Evolutionary conservation across 2,888 invertebrate species (phyloP).

Genomic region (Sipha maydis): DNA sequence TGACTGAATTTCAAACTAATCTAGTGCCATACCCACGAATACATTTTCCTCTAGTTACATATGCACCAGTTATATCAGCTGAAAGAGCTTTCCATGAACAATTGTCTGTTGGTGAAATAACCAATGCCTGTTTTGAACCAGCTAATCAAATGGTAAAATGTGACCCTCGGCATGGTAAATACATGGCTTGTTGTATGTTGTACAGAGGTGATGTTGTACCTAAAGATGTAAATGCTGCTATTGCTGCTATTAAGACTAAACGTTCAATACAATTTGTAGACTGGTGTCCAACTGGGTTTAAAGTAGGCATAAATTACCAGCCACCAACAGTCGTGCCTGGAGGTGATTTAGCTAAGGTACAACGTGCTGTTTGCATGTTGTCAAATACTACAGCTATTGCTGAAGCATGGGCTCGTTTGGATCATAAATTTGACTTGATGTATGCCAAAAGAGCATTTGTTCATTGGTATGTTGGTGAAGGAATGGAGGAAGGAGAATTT

Average conservation of each 20-base stretch:
- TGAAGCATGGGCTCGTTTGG: slow-evolving; percentile 95
- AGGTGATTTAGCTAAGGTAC: slow-evolving; percentile 93
- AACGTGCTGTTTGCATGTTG: slow-evolving; percentile 97
- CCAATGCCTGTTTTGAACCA: slow-evolving; percentile 73
- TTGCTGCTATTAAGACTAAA: slow-evolving; percentile 73
- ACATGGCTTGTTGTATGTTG: slow-evolving; percentile 71
- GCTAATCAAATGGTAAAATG: slow-evolving; percentile 70
- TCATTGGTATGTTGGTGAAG: slow-evolving; percentile 92
- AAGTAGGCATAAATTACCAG: slow-evolving; percentile 84
- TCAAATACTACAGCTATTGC: slow-evolving; percentile 97
- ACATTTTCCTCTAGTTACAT: slow-evolving; percentile 72
- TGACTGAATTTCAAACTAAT: slow-evolving; percentile 86
- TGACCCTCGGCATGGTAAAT: slow-evolving; percentile 68
- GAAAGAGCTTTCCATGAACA: slow-evolving; percentile 71
- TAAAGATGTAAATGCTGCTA: slow-evolving; percentile 72
- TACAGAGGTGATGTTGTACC: slow-evolving; percentile 68
- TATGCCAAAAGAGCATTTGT: slow-evolving; percentile 97
- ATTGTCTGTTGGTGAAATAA: slow-evolving; percentile 71
- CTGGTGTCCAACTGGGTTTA: slow-evolving; percentile 68
- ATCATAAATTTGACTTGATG: slow-evolving; percentile 97
- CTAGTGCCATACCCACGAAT: slow-evolving; percentile 74
- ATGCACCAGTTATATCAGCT: slow-evolving; percentile 71
- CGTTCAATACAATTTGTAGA: slow-evolving; percentile 68
- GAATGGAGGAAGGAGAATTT: slow-evolving; percentile 87
- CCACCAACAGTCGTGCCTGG: slow-evolving; percentile 93